phyloP scores from a whole-genome alignment of 64 coral and sea anemone genomes.

The Astreopora myriophthalma region DNA sequence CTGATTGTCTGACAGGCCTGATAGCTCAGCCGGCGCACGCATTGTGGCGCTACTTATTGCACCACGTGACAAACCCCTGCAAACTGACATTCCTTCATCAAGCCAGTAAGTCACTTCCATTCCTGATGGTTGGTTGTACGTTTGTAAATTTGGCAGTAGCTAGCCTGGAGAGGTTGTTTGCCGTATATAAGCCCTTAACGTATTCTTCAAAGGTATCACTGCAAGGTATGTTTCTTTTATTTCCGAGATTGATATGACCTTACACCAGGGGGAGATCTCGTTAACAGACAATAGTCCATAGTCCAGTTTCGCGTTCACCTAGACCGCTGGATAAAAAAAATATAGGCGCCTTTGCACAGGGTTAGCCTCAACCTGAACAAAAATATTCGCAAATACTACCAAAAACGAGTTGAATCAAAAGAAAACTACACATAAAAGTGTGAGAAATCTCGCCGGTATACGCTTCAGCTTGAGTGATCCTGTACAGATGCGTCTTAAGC shows the following conservation, averaged over 20 bases:
- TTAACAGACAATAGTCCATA: background rate
- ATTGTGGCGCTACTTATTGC: background rate
- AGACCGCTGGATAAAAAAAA: too few relatives aligned
- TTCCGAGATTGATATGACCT: background rate
- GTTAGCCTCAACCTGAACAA: too few relatives aligned
- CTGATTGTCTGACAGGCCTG: conserved; percentile 16
- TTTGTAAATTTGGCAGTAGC: conserved; percentile 12
- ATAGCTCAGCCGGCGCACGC: background rate
- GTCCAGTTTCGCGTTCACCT: too few relatives aligned
- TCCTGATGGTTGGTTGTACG: background rate
- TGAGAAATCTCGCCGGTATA: too few relatives aligned
- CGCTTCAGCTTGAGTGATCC: too few relatives aligned
- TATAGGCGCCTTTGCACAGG: too few relatives aligned
- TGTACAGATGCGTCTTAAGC: too few relatives aligned
- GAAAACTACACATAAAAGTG: too few relatives aligned
- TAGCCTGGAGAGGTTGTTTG: conserved; percentile 1
- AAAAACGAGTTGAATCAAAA: too few relatives aligned
- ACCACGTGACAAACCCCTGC: background rate
- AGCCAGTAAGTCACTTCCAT: background rate
- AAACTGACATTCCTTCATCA: background rate
- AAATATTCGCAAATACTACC: too few relatives aligned
- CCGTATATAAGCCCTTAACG: background rate
- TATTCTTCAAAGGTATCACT: background rate
- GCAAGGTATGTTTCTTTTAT: background rate
- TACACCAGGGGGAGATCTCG: background rate